Conservation (phyloP, 2,113 vertebrate species). For the Sylvietta virens region DNA sequence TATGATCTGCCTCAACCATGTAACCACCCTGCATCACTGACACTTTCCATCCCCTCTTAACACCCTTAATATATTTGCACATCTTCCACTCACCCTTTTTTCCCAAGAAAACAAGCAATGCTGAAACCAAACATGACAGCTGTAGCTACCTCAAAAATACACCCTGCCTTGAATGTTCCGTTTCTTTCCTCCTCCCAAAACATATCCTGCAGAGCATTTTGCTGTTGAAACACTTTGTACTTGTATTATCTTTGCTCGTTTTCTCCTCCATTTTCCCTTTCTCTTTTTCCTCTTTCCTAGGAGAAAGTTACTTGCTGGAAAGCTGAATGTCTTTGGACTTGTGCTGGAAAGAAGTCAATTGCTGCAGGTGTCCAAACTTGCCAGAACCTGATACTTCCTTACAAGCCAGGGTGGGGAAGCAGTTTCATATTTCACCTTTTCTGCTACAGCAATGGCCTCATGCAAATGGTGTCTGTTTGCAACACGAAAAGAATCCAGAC, state of each 20-base stretch:
- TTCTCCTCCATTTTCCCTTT: not conserved
- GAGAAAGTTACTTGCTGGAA: not conserved
- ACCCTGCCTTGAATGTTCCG: not conserved
- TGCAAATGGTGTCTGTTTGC: not conserved
- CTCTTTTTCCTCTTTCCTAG: not conserved
- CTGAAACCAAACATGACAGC: not conserved
- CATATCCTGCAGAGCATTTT: not conserved
- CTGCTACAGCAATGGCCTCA: not conserved
- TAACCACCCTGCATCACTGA: not conserved
- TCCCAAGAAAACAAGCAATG: not conserved
- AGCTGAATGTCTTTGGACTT: not conserved
- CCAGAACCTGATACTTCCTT: not conserved
- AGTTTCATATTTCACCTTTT: not conserved
- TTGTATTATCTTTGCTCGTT: not conserved
- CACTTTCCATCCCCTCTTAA: not conserved
- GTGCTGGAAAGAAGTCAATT: not conserved
- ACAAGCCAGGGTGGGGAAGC: not conserved
- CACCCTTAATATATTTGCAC: not conserved
- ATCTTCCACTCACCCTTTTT: not conserved
- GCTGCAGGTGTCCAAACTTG: constrained; percentile 10
- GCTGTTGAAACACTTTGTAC: not conserved
- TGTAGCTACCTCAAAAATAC: not conserved
- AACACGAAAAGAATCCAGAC: not conserved
- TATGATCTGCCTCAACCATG: not conserved
- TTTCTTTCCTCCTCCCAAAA: not conserved